Evolutionary conservation across 2,888 invertebrate species (phyloP), one percentile per base, ranked within the genome.

Genomic region (Pilophorus perplexus): DNA sequence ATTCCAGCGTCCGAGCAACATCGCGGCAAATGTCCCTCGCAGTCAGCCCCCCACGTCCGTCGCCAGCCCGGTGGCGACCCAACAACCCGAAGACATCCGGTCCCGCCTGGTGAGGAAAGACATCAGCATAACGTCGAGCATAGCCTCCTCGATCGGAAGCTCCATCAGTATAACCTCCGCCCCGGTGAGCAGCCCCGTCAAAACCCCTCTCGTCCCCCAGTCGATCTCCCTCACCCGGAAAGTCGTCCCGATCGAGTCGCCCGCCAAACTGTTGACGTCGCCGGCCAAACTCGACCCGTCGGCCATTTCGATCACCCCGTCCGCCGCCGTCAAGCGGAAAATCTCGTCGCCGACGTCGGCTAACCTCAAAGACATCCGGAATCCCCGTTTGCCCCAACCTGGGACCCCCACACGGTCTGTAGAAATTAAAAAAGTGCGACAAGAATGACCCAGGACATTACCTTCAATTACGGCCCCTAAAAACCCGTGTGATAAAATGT

Each of bases 311-410:
- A 22, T 38, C 10, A 55, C 55, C 10, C 42, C 42, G 23, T 37
- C 38, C 8, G 8, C 22, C 14, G 22, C 33, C 5, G 57, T 33
- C 10, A 60, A 60, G n/a, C 42, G 60, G 10, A 64, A 64, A 64
- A 25, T 64, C 25, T 23, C 28, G 0, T 33, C 28, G 12, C 10
- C 10, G 16, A 23, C 20, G 1, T 37, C 28, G 14, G 14, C 14
- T 4, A 16, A 18, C 16, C 28, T 66, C 1, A 66, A 66, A 44
- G 66, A 66, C 23, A 44, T 66, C n/a, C 54, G 66, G 5, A 66
- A 44, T n/a, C 66, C 66, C 27, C 54, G 66, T 22, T 44, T 50
- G 2, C 37, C 38, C 42, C 10, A 10, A 18, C 37, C 55, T 22
- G 2, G 37, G 10, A 55, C 38, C 16, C 38, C 55, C 22, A 55